Evolutionary conservation across 2,888 invertebrate species (phyloP), one percentile per base, ranked within the genome.

Genomic region (Scaptomyza tumidula): DNA sequence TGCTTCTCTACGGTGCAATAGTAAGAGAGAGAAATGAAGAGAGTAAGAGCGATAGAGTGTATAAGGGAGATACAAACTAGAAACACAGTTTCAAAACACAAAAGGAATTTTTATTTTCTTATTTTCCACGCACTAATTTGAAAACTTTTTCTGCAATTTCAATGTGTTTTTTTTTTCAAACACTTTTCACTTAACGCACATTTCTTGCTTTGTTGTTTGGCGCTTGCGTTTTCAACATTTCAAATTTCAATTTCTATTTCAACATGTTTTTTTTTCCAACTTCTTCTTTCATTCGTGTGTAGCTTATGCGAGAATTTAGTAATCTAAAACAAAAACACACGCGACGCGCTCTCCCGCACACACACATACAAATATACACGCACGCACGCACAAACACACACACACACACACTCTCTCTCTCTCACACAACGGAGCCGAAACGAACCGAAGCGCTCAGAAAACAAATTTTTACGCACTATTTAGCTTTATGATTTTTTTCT

Each of bases 391-490:
- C 33, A 27, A 35, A 19, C 10, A 10, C 41, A 10, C 39, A 14
- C 41, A 50, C 27, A 41, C 52, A 39, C 57, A 16, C 50, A 14
- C 33, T 31, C 63, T 49, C 46, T 14, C 33, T 31, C 63, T 49
- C 46, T 14, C 57, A 52, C 39, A 53, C 46, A 86, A 59, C 58
- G 64, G 13, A 71, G 65, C 73, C 82, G 71, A 64, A 78, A 48
- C 86, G 83, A 85, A 86, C 48, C 80, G 74, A 71, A 71, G 54
- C 63, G 71, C 54, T 69, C 56, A 63, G 63, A 62, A 82, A 85
- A 71, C 79, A 66, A 60, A 88, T 84, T 86, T 84, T 81, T 84
- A 84, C 88, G 84, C 84, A 88, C 84, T 84, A 86, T 88, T 84
- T 84, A 86, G 78, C 75, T 84, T 76, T 62, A 70, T 67, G 53